phyloP scores from a whole-genome alignment of 2,797 vertebrate genomes.

The Heliangelus exortis region DNA sequence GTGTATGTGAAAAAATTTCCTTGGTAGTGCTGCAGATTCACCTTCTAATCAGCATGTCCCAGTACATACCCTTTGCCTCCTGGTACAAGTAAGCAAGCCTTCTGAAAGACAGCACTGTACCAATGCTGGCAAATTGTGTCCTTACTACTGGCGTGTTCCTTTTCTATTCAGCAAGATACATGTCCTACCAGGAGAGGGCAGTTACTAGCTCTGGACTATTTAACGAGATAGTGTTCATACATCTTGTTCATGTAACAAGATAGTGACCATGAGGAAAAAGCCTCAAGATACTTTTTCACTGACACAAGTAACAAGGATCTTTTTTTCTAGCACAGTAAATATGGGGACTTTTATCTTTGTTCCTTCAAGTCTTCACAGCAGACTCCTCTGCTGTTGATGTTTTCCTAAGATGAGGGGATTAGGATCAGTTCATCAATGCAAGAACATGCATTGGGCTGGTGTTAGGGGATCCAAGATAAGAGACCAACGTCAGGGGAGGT shows the following conservation, averaged over 20 bases:
- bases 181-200: not conserved
- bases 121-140: not conserved
- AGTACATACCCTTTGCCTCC: not conserved
- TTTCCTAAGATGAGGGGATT: not conserved
- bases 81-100: not conserved
- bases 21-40: not conserved
- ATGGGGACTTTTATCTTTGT: not conserved
- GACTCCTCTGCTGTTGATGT: not conserved
- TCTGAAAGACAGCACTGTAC: not conserved
- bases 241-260: too few species aligned
- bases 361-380: not conserved
- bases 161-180: not conserved
- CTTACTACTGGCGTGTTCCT: not conserved
- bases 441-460: not conserved
- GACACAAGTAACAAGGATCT: not conserved
- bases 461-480: not conserved
- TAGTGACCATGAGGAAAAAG: not conserved
- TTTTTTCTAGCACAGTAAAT: not conserved
- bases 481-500: not conserved
- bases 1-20: not conserved
- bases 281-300: not conserved
- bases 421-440: not conserved
- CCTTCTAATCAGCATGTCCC: not conserved
- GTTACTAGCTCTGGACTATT: not conserved
- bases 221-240: accelerated